Evolutionary conservation across 1,140 invertebrate species (phyloP).

Genomic region (Phymorhynchus buccinoides): DNA sequence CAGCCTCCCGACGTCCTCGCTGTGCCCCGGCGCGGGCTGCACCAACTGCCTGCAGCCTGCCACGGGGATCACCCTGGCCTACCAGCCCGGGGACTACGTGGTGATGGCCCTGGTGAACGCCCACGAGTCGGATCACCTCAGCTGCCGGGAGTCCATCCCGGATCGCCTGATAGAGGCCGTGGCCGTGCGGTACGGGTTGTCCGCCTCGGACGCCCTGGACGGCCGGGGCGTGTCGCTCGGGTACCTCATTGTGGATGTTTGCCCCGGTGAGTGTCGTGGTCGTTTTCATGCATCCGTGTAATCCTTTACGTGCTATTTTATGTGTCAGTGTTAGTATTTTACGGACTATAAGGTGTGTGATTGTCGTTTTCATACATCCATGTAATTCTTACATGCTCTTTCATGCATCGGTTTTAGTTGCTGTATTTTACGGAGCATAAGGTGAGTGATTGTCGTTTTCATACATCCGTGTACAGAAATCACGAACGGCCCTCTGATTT

Average conservation of each 20-base stretch:
- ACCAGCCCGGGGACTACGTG: slow-evolving; percentile 57
- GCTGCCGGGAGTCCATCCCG: slow-evolving; percentile 49
- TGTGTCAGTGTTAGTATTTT: too few relatives aligned
- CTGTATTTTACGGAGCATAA: too few relatives aligned
- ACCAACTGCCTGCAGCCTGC: slow-evolving; percentile 56
- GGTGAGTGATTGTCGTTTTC: too few relatives aligned
- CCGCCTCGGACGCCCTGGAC: neutral
- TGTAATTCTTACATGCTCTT: too few relatives aligned
- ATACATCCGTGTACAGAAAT: too few relatives aligned
- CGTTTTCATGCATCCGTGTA: too few relatives aligned
- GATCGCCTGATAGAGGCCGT: slow-evolving; percentile 35
- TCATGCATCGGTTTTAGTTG: too few relatives aligned
- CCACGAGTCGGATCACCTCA: slow-evolving; percentile 50
- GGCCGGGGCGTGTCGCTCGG: slow-evolving; percentile 55
- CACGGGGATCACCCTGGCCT: slow-evolving; percentile 48
- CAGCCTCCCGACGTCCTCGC: slow-evolving; percentile 29
- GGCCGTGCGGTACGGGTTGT: neutral
- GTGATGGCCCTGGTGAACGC: slow-evolving; percentile 56
- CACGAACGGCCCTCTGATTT: too few relatives aligned
- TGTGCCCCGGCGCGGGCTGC: slow-evolving; percentile 57
- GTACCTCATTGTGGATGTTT: slow-evolving; percentile 59
- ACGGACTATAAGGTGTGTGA: too few relatives aligned
- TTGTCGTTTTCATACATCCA: too few relatives aligned
- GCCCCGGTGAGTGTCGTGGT: slow-evolving; percentile 39
- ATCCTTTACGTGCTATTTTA: too few relatives aligned